Percentiles rank a stretch among this genome's conserved stretches.
Conservation (phyloP, 1,140 invertebrate genomes). For the Drosophila pruinosa region DNA sequence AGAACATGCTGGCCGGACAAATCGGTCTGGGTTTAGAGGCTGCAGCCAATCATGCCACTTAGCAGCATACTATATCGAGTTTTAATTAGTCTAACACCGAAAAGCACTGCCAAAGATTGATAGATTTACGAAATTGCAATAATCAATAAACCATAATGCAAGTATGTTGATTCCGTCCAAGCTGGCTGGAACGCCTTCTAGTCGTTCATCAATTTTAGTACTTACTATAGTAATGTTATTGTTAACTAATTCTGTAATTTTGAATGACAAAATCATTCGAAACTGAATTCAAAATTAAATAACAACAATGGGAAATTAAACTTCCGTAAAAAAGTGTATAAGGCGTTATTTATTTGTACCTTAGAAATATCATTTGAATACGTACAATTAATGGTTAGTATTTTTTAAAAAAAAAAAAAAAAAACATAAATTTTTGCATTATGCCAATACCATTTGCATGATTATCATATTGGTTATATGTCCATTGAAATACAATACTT, state of each 20-base stretch:
- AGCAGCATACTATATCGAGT: neutral
- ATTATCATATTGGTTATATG: conserved; percentile 16
- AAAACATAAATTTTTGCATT: conserved; percentile 53
- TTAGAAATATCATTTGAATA: conserved; percentile 50
- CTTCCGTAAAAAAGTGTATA: conserved; percentile 34
- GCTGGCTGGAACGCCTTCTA: conserved; percentile 59
- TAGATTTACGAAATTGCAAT: conserved; percentile 49
- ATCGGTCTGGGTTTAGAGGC: conserved; percentile 14
- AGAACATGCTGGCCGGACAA: conserved; percentile 35
- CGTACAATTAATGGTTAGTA: conserved; percentile 65
- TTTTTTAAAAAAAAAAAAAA: neutral
- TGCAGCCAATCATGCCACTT: conserved; percentile 35
- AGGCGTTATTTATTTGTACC: conserved; percentile 25
- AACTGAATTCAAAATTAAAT: neutral
- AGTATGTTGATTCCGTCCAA: conserved; percentile 70
- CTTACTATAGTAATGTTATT: conserved; percentile 54
- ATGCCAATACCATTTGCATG: conserved; percentile 28
- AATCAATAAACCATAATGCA: conserved; percentile 22
- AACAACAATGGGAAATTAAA: neutral
- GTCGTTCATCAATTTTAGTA: conserved; percentile 60
- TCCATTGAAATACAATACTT: conserved; percentile 43
- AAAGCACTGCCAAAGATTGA: conserved; percentile 73
- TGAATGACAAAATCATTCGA: neutral
- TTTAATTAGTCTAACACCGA: conserved; percentile 13
- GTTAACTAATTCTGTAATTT: conserved; percentile 50